phyloP scores from a whole-genome alignment of 2,888 invertebrate species.

The Coelopa pilipes region DNA sequence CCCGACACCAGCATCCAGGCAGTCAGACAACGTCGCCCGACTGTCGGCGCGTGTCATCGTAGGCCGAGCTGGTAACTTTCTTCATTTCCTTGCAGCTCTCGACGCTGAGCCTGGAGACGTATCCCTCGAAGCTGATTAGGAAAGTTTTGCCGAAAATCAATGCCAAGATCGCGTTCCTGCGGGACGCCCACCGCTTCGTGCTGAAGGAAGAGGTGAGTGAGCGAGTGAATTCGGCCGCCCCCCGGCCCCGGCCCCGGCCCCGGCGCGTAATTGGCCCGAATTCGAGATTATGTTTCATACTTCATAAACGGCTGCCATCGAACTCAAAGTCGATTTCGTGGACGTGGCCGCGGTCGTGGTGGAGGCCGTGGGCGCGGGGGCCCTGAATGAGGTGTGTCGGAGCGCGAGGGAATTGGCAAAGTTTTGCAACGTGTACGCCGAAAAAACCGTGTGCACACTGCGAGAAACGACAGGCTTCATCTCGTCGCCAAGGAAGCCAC shows the following conservation, averaged over 20 bases:
- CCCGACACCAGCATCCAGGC: too few species aligned
- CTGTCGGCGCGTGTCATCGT: conserved; percentile 18
- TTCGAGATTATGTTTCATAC: conserved; percentile 18
- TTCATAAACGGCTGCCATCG: not conserved
- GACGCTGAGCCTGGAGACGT: conserved; percentile 59
- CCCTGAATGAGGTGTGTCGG: not conserved
- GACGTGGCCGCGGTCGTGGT: too few species aligned
- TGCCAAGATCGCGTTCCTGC: conserved; percentile 52
- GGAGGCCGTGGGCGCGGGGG: not conserved
- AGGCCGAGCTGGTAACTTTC: conserved; percentile 36
- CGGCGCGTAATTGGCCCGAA: conserved; percentile 9
- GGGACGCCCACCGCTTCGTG: conserved; percentile 62
- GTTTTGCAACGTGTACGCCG: not conserved
- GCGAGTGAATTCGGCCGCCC: too few species aligned
- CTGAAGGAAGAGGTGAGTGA: conserved; percentile 62
- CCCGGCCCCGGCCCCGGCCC: not conserved
- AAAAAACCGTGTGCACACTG: too few species aligned
- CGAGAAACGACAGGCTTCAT: too few species aligned
- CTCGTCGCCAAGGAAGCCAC: too few species aligned
- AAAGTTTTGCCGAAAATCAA: conserved; percentile 60
- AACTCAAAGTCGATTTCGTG: too few species aligned
- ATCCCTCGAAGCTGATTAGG: conserved; percentile 64
- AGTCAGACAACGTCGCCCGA: not conserved
- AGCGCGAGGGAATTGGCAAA: not conserved
- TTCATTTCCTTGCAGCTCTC: conserved; percentile 53